Evolutionary conservation across 1,140 invertebrate species (phyloP).

Genomic region (Spodoptera litura): DNA sequence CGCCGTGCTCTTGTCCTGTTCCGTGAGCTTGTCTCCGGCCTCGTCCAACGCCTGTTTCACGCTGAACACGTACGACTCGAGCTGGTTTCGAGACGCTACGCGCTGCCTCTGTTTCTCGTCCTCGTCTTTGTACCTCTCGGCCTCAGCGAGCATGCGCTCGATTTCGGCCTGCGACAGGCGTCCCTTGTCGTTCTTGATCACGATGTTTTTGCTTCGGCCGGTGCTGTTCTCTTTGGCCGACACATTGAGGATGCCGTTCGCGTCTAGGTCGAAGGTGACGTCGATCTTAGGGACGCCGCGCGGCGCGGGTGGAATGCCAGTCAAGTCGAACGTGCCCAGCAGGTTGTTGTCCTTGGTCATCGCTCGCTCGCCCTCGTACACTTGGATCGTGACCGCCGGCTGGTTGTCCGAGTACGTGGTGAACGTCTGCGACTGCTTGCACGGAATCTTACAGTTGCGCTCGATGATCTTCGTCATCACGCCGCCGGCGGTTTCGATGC

Average conservation of each 20-base stretch:
- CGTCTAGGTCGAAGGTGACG: conserved; percentile 90
- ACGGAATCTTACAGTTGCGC: conserved; percentile 87
- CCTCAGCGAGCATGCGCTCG: conserved; percentile 94
- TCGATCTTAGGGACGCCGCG: conserved; percentile 92
- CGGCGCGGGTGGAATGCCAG: conserved; percentile 94
- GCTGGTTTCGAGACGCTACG: conserved; percentile 91
- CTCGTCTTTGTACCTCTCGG: conserved; percentile 90
- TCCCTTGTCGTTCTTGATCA: conserved; percentile 97
- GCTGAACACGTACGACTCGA: conserved; percentile 94
- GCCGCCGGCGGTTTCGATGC: conserved; percentile 87
- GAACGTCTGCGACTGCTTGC: conserved; percentile 88
- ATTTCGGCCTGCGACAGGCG: conserved; percentile 96
- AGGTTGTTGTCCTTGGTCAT: conserved; percentile 93
- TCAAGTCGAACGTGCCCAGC: conserved; percentile 92
- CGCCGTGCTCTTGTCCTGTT: conserved; percentile 88
- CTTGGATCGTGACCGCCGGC: conserved; percentile 89
- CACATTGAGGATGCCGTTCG: conserved; percentile 91
- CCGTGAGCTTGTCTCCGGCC: conserved; percentile 84
- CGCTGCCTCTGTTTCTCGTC: conserved; percentile 90
- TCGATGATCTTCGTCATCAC: conserved; percentile 89
- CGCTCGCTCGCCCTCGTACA: conserved; percentile 90
- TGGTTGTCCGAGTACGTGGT: conserved; percentile 91
- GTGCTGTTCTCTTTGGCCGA: conserved; percentile 88
- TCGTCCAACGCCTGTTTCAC: conserved; percentile 89
- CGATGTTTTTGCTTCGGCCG: conserved; percentile 91